Conservation (phyloP, 2,113 vertebrate species). For the Onychostoma macrolepis region DNA sequence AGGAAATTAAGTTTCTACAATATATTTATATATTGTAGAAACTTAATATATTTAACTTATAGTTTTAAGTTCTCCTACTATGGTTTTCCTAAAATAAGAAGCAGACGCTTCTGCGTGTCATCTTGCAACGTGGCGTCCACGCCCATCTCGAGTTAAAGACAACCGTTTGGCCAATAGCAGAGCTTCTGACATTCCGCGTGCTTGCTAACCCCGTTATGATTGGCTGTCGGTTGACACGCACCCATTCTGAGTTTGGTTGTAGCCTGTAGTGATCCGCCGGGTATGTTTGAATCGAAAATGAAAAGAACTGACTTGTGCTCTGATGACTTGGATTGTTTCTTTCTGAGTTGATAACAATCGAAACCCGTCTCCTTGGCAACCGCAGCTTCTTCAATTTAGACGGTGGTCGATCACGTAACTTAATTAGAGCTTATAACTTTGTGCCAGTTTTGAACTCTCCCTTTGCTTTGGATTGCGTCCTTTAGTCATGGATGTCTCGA, state of each 20-base stretch:
- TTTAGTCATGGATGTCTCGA: constrained; percentile 66
- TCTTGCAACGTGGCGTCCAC: constrained; percentile 82
- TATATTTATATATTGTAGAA: no score
- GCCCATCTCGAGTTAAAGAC: constrained; percentile 58
- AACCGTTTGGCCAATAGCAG: constrained; percentile 67
- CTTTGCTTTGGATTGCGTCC: background rate
- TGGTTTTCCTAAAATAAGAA: background rate
- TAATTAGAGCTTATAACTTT: background rate
- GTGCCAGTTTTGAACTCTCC: background rate
- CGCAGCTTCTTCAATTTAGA: background rate
- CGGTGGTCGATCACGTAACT: background rate
- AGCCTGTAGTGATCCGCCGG: constrained; percentile 52
- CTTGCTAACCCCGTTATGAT: constrained; percentile 56
- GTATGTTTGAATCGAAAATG: constrained; percentile 60
- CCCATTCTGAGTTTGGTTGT: constrained; percentile 63
- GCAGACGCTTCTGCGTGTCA: constrained; percentile 44
- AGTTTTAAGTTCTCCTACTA: background rate
- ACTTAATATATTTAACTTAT: no score
- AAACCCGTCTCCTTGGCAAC: background rate
- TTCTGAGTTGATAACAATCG: background rate
- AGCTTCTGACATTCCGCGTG: background rate
- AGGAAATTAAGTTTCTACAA: no score
- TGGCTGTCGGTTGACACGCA: constrained; percentile 67
- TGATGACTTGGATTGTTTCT: background rate
- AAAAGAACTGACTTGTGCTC: constrained; percentile 3